These are phyloP conservation scores for Gisinianus flammeolus DNA, from an alignment of 2,888 invertebrate genomes.

Conservation along the genomic window DNA sequence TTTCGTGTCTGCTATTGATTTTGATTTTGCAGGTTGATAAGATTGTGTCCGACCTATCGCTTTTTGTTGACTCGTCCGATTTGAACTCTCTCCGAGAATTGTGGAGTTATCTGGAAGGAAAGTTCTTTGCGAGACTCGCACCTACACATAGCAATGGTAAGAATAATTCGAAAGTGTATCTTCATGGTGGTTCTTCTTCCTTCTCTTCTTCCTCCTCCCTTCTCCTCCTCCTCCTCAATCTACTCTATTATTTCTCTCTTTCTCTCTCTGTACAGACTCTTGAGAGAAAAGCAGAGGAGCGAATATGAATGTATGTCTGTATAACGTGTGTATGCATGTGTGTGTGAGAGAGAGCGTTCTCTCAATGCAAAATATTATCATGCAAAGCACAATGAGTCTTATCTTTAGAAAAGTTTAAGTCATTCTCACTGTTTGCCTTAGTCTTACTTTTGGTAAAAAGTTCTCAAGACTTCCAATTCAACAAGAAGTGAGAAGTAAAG, in stretches of 20 bases:
- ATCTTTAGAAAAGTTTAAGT: conserved; percentile 36
- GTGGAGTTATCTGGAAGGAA: conserved; percentile 86
- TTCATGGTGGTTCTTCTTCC: not conserved
- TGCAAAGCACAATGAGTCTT: conserved; percentile 35
- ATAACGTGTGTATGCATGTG: no score
- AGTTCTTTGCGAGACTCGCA: conserved; percentile 87
- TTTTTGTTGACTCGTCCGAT: conserved; percentile 69
- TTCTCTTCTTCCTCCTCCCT: not conserved
- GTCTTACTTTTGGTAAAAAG: not conserved
- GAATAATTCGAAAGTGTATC: conserved; percentile 17
- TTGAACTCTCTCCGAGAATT: conserved; percentile 79
- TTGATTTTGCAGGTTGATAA: conserved; percentile 51
- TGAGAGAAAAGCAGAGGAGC: not conserved
- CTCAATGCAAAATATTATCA: conserved; percentile 31
- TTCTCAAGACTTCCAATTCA: not conserved
- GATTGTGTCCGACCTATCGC: conserved; percentile 57
- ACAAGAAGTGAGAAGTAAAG: not conserved
- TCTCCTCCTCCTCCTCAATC: not conserved
- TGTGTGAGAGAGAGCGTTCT: no score
- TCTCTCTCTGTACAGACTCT: not conserved
- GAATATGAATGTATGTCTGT: not conserved
- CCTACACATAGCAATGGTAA: conserved; percentile 78
- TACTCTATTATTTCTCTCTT: not conserved
- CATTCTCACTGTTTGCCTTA: conserved; percentile 23
- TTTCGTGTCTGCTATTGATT: not conserved